A percentile compares a stretch with the other conserved stretches of the same genome.
phyloP scores from a whole-genome alignment of 1,140 invertebrate genomes.

The Rhopalosiphum maidis region DNA sequence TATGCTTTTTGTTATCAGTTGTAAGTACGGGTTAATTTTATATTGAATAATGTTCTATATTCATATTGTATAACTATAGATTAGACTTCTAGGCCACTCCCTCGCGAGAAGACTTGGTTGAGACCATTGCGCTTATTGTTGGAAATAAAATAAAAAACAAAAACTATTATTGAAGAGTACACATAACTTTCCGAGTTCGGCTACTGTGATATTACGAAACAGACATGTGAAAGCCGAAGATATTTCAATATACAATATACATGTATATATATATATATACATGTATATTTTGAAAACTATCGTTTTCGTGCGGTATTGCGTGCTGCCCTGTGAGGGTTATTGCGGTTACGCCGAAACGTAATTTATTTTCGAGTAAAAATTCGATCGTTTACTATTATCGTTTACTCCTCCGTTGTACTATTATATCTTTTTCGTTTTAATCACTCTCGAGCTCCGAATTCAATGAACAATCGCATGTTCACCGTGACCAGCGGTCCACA shows the following conservation, averaged over 20 bases:
- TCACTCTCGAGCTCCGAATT: not conserved
- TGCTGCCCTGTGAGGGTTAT: not conserved
- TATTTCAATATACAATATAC: not conserved
- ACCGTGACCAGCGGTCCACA: not conserved
- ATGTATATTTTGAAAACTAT: not conserved
- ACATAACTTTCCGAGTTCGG: not conserved
- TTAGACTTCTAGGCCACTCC: too few relatives aligned
- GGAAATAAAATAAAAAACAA: too few relatives aligned
- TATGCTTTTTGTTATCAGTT: too few relatives aligned
- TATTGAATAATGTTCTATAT: too few relatives aligned
- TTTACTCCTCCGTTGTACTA: not conserved
- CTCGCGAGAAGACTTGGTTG: too few relatives aligned
- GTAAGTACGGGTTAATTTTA: too few relatives aligned
- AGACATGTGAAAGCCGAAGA: not conserved
- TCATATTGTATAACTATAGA: too few relatives aligned
- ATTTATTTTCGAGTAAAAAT: not conserved
- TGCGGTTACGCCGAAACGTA: not conserved
- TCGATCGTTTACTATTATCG: not conserved
- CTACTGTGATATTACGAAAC: not conserved
- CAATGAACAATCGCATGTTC: not conserved
- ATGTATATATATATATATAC: too few relatives aligned
- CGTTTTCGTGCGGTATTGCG: not conserved
- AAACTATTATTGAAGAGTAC: too few relatives aligned
- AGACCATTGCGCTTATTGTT: too few relatives aligned
- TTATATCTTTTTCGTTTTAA: not conserved